Conservation (phyloP, 1,140 invertebrate genomes). For the Uloborus diversus region DNA sequence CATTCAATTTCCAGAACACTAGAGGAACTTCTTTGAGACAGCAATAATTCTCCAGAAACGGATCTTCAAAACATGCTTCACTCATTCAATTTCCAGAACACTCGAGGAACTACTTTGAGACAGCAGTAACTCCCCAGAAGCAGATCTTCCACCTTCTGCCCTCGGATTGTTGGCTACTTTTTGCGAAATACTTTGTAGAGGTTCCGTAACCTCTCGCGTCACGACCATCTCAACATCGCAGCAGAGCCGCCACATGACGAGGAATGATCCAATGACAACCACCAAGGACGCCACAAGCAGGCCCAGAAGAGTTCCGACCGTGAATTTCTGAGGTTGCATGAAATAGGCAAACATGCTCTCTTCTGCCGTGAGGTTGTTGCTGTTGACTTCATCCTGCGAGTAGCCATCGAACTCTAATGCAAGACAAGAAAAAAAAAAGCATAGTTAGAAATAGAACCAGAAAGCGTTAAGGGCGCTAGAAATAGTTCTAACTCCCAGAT, state of each 20-base stretch:
- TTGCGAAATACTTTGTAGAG: conserved; percentile 18
- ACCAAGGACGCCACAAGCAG: conserved; percentile 35
- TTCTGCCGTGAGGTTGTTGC: not conserved
- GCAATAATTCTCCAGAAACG: too few species aligned
- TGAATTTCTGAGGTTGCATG: conserved; percentile 23
- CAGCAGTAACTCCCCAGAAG: conserved; percentile 15
- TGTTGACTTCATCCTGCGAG: conserved; percentile 16
- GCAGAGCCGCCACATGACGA: conserved; percentile 39
- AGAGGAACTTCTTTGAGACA: too few species aligned
- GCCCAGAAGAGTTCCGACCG: conserved; percentile 15
- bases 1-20: too few species aligned
- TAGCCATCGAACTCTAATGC: conserved; percentile 16
- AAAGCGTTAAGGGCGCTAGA: too few species aligned
- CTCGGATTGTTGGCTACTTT: not conserved
- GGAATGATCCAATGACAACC: conserved; percentile 36
- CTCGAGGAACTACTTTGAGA: not conserved
- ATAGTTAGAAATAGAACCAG: not conserved
- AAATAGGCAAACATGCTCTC: not conserved
- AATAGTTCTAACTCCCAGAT: too few species aligned
- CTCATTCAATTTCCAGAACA: conserved; percentile 28
- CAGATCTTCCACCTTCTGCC: not conserved
- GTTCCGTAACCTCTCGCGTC: conserved; percentile 20
- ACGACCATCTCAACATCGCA: conserved; percentile 43
- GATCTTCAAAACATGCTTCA: too few species aligned
- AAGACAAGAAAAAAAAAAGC: not conserved